Evolutionary conservation across 2,888 invertebrate species (phyloP).

Genomic region (Pharmacophagus antenor): DNA sequence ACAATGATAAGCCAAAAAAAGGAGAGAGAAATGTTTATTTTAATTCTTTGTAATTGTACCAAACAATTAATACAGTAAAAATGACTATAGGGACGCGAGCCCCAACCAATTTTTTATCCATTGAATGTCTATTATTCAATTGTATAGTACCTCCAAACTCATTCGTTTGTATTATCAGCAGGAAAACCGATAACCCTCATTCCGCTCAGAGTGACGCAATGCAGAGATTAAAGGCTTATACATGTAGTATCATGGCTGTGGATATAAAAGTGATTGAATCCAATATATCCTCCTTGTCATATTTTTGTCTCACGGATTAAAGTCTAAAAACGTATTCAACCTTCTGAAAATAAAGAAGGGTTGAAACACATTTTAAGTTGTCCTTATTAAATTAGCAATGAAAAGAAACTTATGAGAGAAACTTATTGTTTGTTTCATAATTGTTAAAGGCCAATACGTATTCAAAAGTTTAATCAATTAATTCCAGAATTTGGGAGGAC

Average conservation of each 20-base stretch:
- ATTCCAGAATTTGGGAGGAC: too few species aligned
- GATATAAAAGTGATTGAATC: slow-evolving; percentile 62
- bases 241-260: slow-evolving; percentile 57
- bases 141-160: slow-evolving; percentile 56
- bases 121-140: slow-evolving; percentile 60
- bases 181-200: slow-evolving; percentile 75
- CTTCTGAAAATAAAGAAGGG: background rate
- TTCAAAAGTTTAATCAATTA: too few species aligned
- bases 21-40: background rate
- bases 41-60: slow-evolving; percentile 48
- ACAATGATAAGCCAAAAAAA: background rate
- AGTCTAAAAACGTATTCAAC: background rate
- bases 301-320: slow-evolving; percentile 38
- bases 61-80: slow-evolving; percentile 6
- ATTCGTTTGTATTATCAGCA: slow-evolving; percentile 74
- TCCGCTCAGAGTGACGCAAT: slow-evolving; percentile 70
- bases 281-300: slow-evolving; percentile 62
- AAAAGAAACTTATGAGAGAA: background rate
- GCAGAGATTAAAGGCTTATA: slow-evolving; percentile 53
- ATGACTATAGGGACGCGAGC: slow-evolving; percentile 19
- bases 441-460: too few species aligned
- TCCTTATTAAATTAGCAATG: background rate
- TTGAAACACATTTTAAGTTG: background rate
- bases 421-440: too few species aligned
- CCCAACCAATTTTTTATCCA: slow-evolving; percentile 69